phyloP scores from a whole-genome alignment of 2,797 vertebrate species.

The Lateolabrax maculatus region DNA sequence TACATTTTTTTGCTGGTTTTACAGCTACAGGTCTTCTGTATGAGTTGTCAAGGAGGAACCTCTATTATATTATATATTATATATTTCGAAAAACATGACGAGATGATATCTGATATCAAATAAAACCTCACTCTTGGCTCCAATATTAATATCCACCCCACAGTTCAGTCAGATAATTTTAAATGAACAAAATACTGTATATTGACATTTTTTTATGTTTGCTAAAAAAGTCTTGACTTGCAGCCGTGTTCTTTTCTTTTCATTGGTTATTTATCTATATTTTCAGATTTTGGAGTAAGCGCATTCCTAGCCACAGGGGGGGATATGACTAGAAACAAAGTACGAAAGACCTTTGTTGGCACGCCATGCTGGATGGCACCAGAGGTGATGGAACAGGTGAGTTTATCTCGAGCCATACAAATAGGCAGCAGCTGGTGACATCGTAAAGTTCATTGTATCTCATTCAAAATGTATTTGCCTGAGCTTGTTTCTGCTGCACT shows the following conservation, averaged over 20 bases:
- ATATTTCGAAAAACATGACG: not conserved
- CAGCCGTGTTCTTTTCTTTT: not conserved
- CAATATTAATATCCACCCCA: not conserved
- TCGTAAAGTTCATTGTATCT: not conserved
- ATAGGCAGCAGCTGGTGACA: not conserved
- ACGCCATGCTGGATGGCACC: constrained; percentile 99
- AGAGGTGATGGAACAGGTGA: constrained; percentile 99
- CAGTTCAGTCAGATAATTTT: not conserved
- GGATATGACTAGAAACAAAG: constrained; percentile 98
- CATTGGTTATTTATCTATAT: not conserved
- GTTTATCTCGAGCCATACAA: constrained; percentile 7
- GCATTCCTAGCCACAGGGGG: constrained; percentile 96
- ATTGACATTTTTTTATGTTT: not conserved
- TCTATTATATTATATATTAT: not conserved
- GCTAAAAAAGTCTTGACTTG: not conserved
- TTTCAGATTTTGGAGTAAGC: constrained; percentile 96
- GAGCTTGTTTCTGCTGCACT: not conserved
- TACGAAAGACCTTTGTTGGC: constrained; percentile 98
- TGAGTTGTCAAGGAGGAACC: not conserved
- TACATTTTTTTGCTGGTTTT: not conserved
- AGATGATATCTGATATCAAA: not conserved
- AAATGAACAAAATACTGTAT: not conserved
- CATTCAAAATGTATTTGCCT: constrained; percentile 2
- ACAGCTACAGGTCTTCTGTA: not conserved
- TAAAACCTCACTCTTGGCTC: not conserved